Conservation (phyloP, 1,140 invertebrate genomes). For the Drosophila equinoxialis region DNA sequence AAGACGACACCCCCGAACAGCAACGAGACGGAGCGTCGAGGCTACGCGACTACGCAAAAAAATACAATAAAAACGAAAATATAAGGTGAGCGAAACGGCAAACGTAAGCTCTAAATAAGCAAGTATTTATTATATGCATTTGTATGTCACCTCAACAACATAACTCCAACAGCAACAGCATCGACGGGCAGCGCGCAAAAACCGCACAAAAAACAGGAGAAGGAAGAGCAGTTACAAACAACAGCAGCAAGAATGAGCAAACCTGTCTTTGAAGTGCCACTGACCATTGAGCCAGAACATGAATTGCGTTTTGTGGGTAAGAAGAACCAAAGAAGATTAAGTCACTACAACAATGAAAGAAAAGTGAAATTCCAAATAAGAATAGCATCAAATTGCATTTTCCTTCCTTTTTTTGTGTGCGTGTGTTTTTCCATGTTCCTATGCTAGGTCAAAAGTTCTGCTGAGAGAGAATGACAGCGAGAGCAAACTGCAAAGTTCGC, state of each 20-base stretch:
- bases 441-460: slow-evolving; percentile 22
- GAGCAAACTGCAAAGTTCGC: slow-evolving; percentile 76
- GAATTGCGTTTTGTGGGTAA: slow-evolving; percentile 80
- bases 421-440: slow-evolving; percentile 7
- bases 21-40: slow-evolving; percentile 11
- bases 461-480: slow-evolving; percentile 7
- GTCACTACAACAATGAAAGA: not conserved
- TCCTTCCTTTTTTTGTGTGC: slow-evolving; percentile 4
- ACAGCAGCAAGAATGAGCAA: slow-evolving; percentile 60
- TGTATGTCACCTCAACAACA: slow-evolving; percentile 26
- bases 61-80: slow-evolving; percentile 22
- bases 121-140: slow-evolving; percentile 34
- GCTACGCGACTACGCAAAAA: slow-evolving; percentile 18
- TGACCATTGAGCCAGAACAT: slow-evolving; percentile 75
- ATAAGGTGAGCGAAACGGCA: slow-evolving; percentile 18
- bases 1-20: slow-evolving; percentile 38
- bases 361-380: slow-evolving; percentile 17
- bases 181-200: slow-evolving; percentile 25
- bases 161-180: slow-evolving; percentile 19
- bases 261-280: slow-evolving; percentile 44
- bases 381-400: slow-evolving; percentile 19
- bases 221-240: slow-evolving; percentile 29
- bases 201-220: slow-evolving; percentile 31
- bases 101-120: slow-evolving; percentile 49
- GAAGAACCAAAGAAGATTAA: slow-evolving; percentile 25